Base-by-base conservation (phyloP, 2,888 invertebrate species). In the Tanypteryx hageni region DNA sequence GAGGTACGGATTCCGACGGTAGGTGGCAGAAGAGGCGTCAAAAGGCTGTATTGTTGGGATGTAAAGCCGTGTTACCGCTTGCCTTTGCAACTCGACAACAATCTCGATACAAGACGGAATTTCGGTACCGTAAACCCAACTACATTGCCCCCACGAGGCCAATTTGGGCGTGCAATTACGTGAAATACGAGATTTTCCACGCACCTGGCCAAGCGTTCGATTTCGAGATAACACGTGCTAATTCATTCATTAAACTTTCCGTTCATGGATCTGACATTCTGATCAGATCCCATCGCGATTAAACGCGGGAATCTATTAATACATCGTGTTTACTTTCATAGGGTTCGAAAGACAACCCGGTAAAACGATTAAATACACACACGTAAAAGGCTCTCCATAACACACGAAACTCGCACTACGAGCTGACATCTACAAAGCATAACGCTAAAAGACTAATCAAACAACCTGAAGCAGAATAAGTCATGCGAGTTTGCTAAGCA, bases 1-100 rank as follows among this genome's bases (percentile, higher is more conserved):
- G 89, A 89, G 64, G n/a, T 89, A 64, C 89, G 64, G 89, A 89
- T 89, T 89, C 89, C 89, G 89, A 89, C 89, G 89, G 68, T 89
- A 89, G 89, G 89, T 89, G 89, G 89, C 89, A 89, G 89, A 44
- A 64, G 64, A 61, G 89, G 89, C 89, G 89, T 89, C 89, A 64
- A 68, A 89, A 89, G 64, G 31, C 76, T 18, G 44, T 68, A 64
- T 64, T 68, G 89, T 89, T 61, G 89, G 89, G 31, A 14, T 89
- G 31, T 31, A 16, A 10, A 14, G 89, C 64, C 89, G 44, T 68
- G 76, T 68, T 68, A 64, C 89, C 14, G 64, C 83, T 27, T 27
- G 64, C 89, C 64, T 27, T n/a, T 7, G 64, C 44, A 64, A 18
- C 44, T 57, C 64, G 76, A 27, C 76, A 27, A 76, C 76, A 11